Conservation (phyloP, 2,888 invertebrate genomes). For the Patella ulyssiponensis region DNA sequence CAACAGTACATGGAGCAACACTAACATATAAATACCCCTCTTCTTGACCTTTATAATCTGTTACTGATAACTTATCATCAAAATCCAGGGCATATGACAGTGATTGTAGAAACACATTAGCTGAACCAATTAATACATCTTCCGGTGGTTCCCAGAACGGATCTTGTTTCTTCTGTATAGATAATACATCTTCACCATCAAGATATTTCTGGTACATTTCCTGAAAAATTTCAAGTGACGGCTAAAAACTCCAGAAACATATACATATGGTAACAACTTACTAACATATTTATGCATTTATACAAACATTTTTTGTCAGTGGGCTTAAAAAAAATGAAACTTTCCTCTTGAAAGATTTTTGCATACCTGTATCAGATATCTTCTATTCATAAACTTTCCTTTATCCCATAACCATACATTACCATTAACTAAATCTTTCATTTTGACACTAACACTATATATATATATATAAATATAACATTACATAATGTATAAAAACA, state of each 20-base stretch:
- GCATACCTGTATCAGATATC: slow-evolving; percentile 71
- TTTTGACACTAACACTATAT: slow-evolving; percentile 71
- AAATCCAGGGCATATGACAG: slow-evolving; percentile 71
- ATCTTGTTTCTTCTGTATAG: slow-evolving; percentile 66
- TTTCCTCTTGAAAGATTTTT: no score
- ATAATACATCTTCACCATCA: slow-evolving; percentile 67
- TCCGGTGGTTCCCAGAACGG: slow-evolving; percentile 73
- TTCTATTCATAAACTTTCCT: slow-evolving; percentile 72
- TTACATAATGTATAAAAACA: neutral
- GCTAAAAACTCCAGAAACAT: neutral
- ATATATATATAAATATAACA: neutral
- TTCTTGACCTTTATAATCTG: slow-evolving; percentile 72
- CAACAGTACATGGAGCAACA: slow-evolving; percentile 67
- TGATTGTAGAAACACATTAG: slow-evolving; percentile 71
- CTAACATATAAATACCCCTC: slow-evolving; percentile 67
- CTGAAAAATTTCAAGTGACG: slow-evolving; percentile 41
- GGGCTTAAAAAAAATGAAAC: no score
- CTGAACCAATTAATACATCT: slow-evolving; percentile 70
- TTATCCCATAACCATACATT: slow-evolving; percentile 73
- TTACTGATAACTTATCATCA: slow-evolving; percentile 68
- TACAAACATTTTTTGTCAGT: no score
- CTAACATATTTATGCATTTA: no score
- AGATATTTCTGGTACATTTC: slow-evolving; percentile 70
- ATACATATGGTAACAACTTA: no score
- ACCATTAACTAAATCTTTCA: slow-evolving; percentile 70